A percentile compares a stretch with the other conserved stretches of the same genome.
Conservation (phyloP, 2,888 invertebrate species). For the Trichopoda pennipes region DNA sequence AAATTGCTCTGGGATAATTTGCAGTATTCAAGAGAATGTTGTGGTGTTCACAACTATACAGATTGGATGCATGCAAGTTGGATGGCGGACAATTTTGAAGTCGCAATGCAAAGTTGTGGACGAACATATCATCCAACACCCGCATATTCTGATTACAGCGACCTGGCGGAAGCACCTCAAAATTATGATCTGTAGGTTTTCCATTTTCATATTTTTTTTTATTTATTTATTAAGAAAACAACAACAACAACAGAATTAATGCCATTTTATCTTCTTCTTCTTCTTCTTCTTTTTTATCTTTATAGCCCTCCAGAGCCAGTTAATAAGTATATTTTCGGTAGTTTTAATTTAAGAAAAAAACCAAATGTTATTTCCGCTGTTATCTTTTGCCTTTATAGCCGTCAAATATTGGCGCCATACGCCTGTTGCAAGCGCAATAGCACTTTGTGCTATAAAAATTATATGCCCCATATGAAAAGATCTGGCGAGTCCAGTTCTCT, state of each 20-base stretch:
- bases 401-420: slow-evolving; percentile 74
- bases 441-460: slow-evolving; percentile 69
- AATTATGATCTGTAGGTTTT: not conserved
- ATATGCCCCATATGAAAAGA: slow-evolving; percentile 58
- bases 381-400: not conserved
- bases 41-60: slow-evolving; percentile 77
- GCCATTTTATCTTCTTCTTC: not conserved
- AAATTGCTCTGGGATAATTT: slow-evolving; percentile 79
- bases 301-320: no score
- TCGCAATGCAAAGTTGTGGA: not conserved
- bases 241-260: not conserved
- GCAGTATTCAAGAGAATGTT: slow-evolving; percentile 77
- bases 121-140: not conserved
- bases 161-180: not conserved
- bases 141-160: not conserved
- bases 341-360: no score
- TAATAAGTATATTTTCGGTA: no score
- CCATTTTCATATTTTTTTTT: no score
- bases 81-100: slow-evolving; percentile 70
- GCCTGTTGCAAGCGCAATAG: slow-evolving; percentile 74
- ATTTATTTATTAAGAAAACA: not conserved
- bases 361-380: no score
- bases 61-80: slow-evolving; percentile 79
- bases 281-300: not conserved
- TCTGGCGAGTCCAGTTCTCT: slow-evolving; percentile 35